A percentile compares a stretch with the other conserved stretches of the same genome.
These are phyloP conservation scores for Campopleginae sp. DNA, from an alignment of 2,888 invertebrate genomes.

Conservation along the genomic window DNA sequence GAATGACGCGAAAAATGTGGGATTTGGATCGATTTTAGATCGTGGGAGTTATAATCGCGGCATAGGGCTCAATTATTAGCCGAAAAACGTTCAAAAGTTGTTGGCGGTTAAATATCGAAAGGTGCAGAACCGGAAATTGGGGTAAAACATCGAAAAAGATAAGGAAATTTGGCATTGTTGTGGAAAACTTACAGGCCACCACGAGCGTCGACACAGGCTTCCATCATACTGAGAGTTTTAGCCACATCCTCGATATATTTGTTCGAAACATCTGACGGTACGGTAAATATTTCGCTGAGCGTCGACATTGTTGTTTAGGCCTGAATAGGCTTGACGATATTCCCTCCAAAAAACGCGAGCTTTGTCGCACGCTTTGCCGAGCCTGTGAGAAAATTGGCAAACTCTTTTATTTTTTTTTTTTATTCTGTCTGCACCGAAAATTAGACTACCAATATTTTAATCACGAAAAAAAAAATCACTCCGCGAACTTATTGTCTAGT, in stretches of 20 bases:
- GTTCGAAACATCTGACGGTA: neutral
- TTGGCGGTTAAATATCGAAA: neutral
- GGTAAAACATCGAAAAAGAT: neutral
- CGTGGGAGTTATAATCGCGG: too few relatives aligned
- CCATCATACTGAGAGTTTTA: neutral
- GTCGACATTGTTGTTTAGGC: neutral
- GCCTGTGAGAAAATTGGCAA: neutral
- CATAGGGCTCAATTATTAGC: neutral
- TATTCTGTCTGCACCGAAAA: neutral
- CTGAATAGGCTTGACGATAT: neutral
- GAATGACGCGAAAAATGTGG: too few relatives aligned
- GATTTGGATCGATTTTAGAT: neutral
- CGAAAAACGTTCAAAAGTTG: neutral
- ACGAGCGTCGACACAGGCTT: neutral
- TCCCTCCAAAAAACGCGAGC: neutral
- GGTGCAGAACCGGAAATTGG: neutral
- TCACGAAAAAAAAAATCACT: neutral
- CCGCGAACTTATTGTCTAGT: neutral
- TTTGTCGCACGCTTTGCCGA: neutral
- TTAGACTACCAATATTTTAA: neutral
- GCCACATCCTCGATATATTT: slow-evolving; percentile 1
- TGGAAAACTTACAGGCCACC: neutral
- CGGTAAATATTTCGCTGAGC: neutral
- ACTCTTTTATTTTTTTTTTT: neutral
- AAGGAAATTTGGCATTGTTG: neutral